Base-by-base conservation (phyloP, 2,113 vertebrate species). In the Cheirogaleus medius region DNA sequence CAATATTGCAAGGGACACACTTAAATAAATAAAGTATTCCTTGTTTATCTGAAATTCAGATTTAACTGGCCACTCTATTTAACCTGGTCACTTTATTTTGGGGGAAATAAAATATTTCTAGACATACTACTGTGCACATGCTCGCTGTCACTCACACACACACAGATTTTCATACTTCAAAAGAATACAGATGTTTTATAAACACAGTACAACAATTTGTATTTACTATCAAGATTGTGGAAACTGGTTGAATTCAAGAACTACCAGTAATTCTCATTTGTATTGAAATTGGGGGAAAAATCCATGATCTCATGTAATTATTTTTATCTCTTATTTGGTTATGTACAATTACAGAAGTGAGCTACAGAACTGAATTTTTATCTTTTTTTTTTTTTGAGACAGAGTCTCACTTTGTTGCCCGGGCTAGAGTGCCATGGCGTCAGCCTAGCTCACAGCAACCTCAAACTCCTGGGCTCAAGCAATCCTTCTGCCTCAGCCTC, bases 261-360 rank as follows among this genome's bases (percentile, higher is more conserved):
- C 32, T 71, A 90, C 23, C 27, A 90, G 42, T 89, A 74, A 69
- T 92, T 84, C 52, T 95, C 56, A 54, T 63, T 97, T 93, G 37
- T 86, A 27, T 29, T 78, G 27, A 91, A 92, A 91, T 29, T 94
- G 17, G 4, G 8, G 34, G 66, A 74, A n/a, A 97, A 95, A 91
- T 56, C 68, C 39, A 86, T 68, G 47, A 82, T 91, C 18, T 86
- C 60, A 91, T 17, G 4, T 78, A 85, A 68, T 87, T 85, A 77
- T 15, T 80, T 96, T 97, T 85, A 92, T 66, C 34, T 71, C 27
- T 85, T 87, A 84, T 44, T 88, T 80, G n/a, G 23, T 52, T 86
- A 32, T 93, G 34, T 78, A 77, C 21, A 94, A 68, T 95, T 91
- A 86, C 6, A 91, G 54, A 95, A 97, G 78, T 88, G 78, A 95